phyloP scores from a whole-genome alignment of 2,888 invertebrate species.

The Dexiosoma caninum region DNA sequence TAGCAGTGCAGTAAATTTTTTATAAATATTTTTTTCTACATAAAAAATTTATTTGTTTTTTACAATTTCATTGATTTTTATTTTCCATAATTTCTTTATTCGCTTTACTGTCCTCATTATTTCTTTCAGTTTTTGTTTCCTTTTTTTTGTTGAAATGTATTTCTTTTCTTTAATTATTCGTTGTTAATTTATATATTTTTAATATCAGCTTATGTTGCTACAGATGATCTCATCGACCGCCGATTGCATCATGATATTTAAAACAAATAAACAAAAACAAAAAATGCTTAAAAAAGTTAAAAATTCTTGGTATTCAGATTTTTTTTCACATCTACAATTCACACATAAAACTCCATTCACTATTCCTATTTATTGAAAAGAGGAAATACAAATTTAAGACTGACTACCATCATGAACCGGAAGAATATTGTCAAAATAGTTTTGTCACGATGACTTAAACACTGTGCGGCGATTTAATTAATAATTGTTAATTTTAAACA shows the following conservation, averaged over 20 bases:
- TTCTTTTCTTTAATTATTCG: neutral
- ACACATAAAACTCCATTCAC: neutral
- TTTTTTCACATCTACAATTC: neutral
- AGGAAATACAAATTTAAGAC: neutral
- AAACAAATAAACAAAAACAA: constrained; percentile 17
- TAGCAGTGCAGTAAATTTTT: constrained; percentile 1
- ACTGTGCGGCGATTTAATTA: too few species aligned
- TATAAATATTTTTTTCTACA: neutral
- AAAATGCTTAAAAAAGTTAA: neutral
- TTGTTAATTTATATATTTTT: constrained; percentile 15
- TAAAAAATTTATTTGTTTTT: constrained; percentile 6
- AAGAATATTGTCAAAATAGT: neutral
- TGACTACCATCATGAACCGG: neutral
- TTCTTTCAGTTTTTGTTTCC: neutral
- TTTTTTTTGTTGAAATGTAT: neutral
- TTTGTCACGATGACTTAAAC: neutral
- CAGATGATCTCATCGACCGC: constrained; percentile 48
- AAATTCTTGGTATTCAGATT: constrained; percentile 30
- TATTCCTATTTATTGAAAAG: neutral
- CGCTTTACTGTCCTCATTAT: constrained; percentile 26
- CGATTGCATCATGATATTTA: constrained; percentile 59
- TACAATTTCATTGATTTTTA: neutral
- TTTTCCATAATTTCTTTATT: constrained; percentile 27
- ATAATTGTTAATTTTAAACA: too few species aligned
- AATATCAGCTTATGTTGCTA: constrained; percentile 44